These are phyloP conservation scores for Synanthedon vespiformis DNA, from an alignment of 2,888 invertebrate species.

Conservation along the genomic window DNA sequence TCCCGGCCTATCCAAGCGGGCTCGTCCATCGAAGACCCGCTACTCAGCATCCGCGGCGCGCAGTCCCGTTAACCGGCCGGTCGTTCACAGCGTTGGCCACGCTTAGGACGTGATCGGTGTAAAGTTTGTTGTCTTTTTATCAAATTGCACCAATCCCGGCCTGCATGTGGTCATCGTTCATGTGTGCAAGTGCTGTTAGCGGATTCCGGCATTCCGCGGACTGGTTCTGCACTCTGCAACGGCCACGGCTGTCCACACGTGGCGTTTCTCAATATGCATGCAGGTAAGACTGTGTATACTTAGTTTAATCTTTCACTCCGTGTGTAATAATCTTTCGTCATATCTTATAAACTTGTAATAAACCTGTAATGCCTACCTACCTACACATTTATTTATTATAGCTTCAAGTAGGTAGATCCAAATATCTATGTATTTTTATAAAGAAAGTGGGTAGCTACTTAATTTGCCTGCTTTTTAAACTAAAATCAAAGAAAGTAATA, in stretches of 20 bases:
- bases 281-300: background rate
- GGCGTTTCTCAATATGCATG: conserved; percentile 8
- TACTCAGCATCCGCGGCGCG: conserved; percentile 66
- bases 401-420: background rate
- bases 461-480: background rate
- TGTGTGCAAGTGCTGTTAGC: background rate
- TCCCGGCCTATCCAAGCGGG: conserved; percentile 71
- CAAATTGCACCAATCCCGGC: conserved; percentile 72
- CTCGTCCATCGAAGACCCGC: conserved; percentile 59
- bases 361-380: background rate
- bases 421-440: background rate
- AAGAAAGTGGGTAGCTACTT: background rate
- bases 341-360: background rate
- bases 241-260: conserved; percentile 2
- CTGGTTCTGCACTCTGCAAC: background rate
- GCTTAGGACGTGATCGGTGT: conserved; percentile 69
- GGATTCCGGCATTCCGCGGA: background rate
- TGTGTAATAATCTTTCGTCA: background rate
- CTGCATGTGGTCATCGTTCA: conserved; percentile 57
- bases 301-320: background rate
- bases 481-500: conserved; percentile 36
- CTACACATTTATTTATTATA: background rate
- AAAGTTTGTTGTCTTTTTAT: conserved; percentile 55
- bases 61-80: conserved; percentile 63
- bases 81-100: conserved; percentile 65